Evolutionary conservation across 2,797 vertebrate genomes (phyloP), one percentile per base, ranked within the genome.

Genomic region (Falco berigora): DNA sequence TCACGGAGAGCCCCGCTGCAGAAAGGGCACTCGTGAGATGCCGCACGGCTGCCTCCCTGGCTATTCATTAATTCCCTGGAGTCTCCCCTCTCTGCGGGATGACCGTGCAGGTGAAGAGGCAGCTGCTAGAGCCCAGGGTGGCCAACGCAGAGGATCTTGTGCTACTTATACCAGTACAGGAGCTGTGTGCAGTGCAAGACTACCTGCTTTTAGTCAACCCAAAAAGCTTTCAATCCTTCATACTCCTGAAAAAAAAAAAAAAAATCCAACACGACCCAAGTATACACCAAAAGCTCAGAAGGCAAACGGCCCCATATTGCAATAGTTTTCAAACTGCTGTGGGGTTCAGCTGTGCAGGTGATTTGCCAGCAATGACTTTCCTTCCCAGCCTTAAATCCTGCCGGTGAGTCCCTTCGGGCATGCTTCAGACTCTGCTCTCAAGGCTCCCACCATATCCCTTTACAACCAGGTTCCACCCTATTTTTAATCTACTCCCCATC

Each of bases 11-110:
- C 20, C 36, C 47, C 78, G 36, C 38, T 61, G 22, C 61, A n/a
- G 42, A n/a, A 53, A 24, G 30, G 21, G 23, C 0, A 0, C 6
- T 44, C 0, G 0, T 59, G 78, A 80, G 55, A 30, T 49, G 56
- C n/a, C 12, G 11, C 49, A 62, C 0, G 3, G 40, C 28, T 78
- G 40, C 55, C 55, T 74, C 66, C 27, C 3, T 68, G 49, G 36
- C 40, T 83, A 25, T 23, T 6, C 18, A 25, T 23, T 6, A 20
- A 61, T 44, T 59, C 20, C 55, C 22, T 8, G 8, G 28, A 55
- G 24, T 28, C 28, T 55, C 22, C 27, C 28, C 4, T 32, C 14
- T 44, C 73, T 38, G 8, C 47, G 64, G 24, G n/a, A 27, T 55
- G 34, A 42, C 36, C 19, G 3, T 27, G 27, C 22, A 72, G 28